These are phyloP conservation scores for Chelidonichthys spinosus DNA, from an alignment of 2,797 vertebrate genomes.

Conservation along the genomic window DNA sequence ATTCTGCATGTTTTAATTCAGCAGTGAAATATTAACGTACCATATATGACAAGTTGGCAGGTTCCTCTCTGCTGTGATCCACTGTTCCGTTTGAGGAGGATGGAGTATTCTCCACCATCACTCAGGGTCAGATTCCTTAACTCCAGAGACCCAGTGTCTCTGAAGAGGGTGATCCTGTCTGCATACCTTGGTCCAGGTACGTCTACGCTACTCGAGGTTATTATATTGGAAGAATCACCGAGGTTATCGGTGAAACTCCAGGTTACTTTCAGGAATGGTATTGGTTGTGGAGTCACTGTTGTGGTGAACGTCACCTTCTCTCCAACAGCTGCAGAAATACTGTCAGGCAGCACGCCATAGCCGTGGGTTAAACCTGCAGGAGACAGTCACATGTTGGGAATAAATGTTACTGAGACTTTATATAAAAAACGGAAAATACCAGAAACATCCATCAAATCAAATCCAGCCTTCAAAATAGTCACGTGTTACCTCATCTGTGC, in stretches of 20 bases:
- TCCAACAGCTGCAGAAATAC: conserved; percentile 30
- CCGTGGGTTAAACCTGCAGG: conserved; percentile 41
- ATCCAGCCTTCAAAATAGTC: not conserved
- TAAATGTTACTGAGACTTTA: not conserved
- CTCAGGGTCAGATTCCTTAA: conserved; percentile 48
- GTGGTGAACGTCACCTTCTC: conserved; percentile 47
- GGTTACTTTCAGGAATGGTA: not conserved
- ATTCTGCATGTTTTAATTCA: not conserved
- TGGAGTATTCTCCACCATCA: conserved; percentile 50
- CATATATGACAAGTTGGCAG: conserved; percentile 22
- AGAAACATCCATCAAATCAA: not conserved
- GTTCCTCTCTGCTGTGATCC: accelerated
- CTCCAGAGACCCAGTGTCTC: conserved; percentile 61
- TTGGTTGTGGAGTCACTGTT: conserved; percentile 17
- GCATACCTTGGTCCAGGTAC: not conserved
- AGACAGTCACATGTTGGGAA: conserved; percentile 1
- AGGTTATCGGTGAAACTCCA: conserved; percentile 30
- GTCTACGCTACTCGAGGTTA: accelerated
- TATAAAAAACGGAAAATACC: not conserved
- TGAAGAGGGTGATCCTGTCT: conserved; percentile 57
- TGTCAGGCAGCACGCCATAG: conserved; percentile 37
- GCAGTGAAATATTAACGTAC: conserved; percentile 22
- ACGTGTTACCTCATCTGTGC: no score
- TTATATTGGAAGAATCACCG: not conserved
- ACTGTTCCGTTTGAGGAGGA: not conserved